Conservation (phyloP, 1,140 invertebrate species). For the Neodiprion fabricii region DNA sequence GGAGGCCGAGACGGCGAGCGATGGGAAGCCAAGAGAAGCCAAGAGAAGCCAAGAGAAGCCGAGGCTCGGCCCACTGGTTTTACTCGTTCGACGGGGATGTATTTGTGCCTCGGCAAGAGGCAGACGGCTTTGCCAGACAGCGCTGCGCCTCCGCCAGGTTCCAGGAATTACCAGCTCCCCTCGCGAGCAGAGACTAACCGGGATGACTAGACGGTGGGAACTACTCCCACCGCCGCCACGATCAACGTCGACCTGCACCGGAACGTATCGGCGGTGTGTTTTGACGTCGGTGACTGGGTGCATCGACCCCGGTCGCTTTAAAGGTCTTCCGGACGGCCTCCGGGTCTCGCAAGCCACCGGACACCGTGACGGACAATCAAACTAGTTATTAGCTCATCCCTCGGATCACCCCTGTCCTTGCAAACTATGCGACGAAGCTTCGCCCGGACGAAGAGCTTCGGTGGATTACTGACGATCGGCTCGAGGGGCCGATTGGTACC, state of each 20-base stretch:
- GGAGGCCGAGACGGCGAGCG: slow-evolving; percentile 11
- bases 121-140: slow-evolving; percentile 56
- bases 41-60: neutral
- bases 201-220: slow-evolving; percentile 59
- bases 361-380: neutral
- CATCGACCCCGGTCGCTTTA: slow-evolving; percentile 2
- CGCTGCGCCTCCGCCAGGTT: slow-evolving; percentile 57
- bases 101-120: slow-evolving; percentile 38
- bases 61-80: slow-evolving; percentile 28
- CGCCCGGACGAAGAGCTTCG: neutral
- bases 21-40: neutral
- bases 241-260: slow-evolving; percentile 2
- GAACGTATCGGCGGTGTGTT: slow-evolving; percentile 1
- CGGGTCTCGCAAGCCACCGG: neutral
- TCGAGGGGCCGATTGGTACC: too few relatives aligned
- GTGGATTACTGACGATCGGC: neutral
- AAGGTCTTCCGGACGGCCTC: neutral
- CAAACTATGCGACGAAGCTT: neutral
- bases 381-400: slow-evolving; percentile 1
- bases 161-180: slow-evolving; percentile 42
- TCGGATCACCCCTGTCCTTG: neutral
- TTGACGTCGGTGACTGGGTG: slow-evolving; percentile 6
- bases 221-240: slow-evolving; percentile 35
- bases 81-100: slow-evolving; percentile 34
- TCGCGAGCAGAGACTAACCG: slow-evolving; percentile 12